Base-by-base conservation (phyloP, 2,113 vertebrate species). In the Lipotes vexillifer region DNA sequence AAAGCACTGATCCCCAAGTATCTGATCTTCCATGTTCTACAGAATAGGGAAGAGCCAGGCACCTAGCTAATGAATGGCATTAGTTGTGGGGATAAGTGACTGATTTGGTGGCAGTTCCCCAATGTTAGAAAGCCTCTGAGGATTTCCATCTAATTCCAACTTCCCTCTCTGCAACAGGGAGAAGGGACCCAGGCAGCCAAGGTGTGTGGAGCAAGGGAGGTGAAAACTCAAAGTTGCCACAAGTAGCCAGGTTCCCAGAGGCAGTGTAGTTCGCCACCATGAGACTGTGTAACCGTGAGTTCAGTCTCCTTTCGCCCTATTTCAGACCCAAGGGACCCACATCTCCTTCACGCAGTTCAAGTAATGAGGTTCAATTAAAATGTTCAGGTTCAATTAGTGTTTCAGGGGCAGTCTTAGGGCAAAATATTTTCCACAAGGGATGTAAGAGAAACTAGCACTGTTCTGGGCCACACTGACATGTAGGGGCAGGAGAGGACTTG, bases 351-450 rank as follows among this genome's bases (percentile, higher is more conserved):
- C 29, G 78, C 52, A 23, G 71, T 91, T 86, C 92, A 93, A 65
- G 77, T 97, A 95, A 97, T 81, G 94, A 97, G 96, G 84, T 71
- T 97, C 97, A 96, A 68, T 97, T 98, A 93, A 96, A 96, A 83
- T 3, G 17, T 72, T 96, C 96, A 80, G 68, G 96, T 94, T 97
- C 96, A 96, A 94, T 97, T 82, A 91, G 81, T 41, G n/a, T 90
- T 75, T 95, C 81, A 38, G 93, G 96, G 63, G 72, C 94, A 83
- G 86, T 94, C 83, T 93, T 83, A 46, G 90, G 86, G 68, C 82
- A 97, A 95, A 97, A 97, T 80, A 95, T 89, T 97, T 97, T 92
- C 96, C 93, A 78, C 2, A 0, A 84, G 83, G 86, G 95, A 88
- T 75, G 38, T 31, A 61, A 92, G 89, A 98, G 92, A 96, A 97